These are phyloP conservation scores for Rallus limicola DNA, from an alignment of 2,113 vertebrate genomes.

Conservation along the genomic window DNA sequence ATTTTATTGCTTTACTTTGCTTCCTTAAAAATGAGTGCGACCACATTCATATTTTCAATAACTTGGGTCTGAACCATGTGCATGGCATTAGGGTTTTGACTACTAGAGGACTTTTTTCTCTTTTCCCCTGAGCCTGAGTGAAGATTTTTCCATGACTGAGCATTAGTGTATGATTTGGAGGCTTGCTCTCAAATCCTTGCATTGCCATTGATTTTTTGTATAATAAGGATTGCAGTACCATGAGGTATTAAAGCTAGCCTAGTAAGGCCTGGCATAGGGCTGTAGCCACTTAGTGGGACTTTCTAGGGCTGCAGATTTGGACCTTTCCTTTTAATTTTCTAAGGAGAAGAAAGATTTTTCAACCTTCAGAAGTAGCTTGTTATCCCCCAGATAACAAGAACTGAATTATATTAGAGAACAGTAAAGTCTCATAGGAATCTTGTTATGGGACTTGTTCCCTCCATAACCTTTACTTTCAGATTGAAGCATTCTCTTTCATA, in stretches of 20 bases:
- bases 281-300: neutral
- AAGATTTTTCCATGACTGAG: neutral
- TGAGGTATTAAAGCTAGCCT: neutral
- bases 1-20: neutral
- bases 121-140: neutral
- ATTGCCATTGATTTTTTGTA: neutral
- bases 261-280: neutral
- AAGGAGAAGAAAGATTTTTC: neutral
- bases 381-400: neutral
- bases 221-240: neutral
- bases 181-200: neutral
- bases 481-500: neutral
- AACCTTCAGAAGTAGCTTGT: neutral
- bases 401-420: neutral
- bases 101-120: neutral
- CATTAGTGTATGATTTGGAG: neutral
- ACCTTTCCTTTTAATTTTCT: neutral
- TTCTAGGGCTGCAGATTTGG: neutral
- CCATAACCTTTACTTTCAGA: neutral
- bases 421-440: rapidly evolving
- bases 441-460: neutral
- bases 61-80: neutral
- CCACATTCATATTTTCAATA: rapidly evolving
- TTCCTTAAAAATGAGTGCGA: neutral
- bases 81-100: neutral